A percentile compares a stretch with the other conserved stretches of the same genome.
These are phyloP conservation scores for Drosophila sechellia DNA, from an alignment of 1,140 invertebrate genomes.

Conservation along the genomic window DNA sequence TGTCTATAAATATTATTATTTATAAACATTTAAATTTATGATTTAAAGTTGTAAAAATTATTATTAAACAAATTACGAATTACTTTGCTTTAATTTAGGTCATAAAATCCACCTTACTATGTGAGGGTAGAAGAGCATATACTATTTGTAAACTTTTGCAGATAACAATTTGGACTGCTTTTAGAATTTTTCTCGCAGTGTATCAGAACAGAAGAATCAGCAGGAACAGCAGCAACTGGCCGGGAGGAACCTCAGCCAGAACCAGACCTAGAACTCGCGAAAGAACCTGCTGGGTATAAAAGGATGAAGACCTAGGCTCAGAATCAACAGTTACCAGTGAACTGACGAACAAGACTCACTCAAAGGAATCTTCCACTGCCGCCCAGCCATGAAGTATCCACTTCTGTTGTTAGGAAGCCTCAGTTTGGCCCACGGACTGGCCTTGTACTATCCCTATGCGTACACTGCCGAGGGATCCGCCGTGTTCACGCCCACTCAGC, in stretches of 20 bases:
- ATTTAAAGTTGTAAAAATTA: too few species aligned
- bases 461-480: slow-evolving; percentile 66
- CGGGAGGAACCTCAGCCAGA: slow-evolving; percentile 11
- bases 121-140: too few species aligned
- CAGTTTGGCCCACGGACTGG: slow-evolving; percentile 56
- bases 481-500: slow-evolving; percentile 73
- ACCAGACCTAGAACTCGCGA: slow-evolving; percentile 41
- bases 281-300: slow-evolving; percentile 37
- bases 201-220: background rate
- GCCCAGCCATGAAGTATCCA: slow-evolving; percentile 54
- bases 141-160: too few species aligned
- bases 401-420: slow-evolving; percentile 45
- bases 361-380: slow-evolving; percentile 1
- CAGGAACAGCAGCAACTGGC: slow-evolving; percentile 3
- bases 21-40: too few species aligned
- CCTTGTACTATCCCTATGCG: slow-evolving; percentile 61
- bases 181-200: slow-evolving; percentile 11
- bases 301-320: slow-evolving; percentile 16
- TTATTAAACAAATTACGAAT: too few species aligned
- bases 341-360: slow-evolving; percentile 2
- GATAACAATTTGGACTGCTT: background rate
- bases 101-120: too few species aligned
- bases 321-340: slow-evolving; percentile 32
- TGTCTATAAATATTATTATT: too few species aligned
- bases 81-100: too few species aligned